Base-by-base conservation (phyloP, 2,797 vertebrate genomes). In the Gobio occitaniae region DNA sequence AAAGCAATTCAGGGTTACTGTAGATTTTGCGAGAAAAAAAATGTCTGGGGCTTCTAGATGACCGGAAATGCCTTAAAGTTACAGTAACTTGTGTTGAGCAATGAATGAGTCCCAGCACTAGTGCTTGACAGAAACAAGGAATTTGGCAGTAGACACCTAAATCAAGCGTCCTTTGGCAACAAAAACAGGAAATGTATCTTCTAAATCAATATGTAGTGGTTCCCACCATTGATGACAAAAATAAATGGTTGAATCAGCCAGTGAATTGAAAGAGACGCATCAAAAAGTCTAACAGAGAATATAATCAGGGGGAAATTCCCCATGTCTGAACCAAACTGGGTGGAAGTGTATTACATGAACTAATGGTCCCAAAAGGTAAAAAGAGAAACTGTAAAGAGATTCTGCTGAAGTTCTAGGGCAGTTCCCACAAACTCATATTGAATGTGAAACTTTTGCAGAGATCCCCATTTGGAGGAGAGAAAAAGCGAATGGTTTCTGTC, bases 51-150 rank as follows among this genome's bases (percentile, higher is more conserved):
- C n/a, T 78, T 47, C 17, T 7, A 78, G 25, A 84, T 75, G 80
- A 75, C 87, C 78, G 87, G 85, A 87, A 89, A 88, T 88, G 74
- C 78, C 83, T 87, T 86, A 85, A 89, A 69, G 75, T 68, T 36
- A 52, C 84, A 82, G 71, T 63, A 61, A 54, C 12, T 48, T 72
- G 56, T 38, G 44, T 38, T 44, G 54, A 56, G 21, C 52, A 81
- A n/a, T 70, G 52, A 80, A 84, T 77, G 44, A 74, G 50, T 50
- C 56, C 15, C 56, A 44, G 56, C 25, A 38, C 70, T 61, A 52
- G 71, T 25, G 72, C 36, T 63, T 36, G 44, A 48, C 19, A 29
- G 36, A 85, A 71, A 63, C 10, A 9, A 32, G 54, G 52, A 41
- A n/a, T 74, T 76, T 47, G 76, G 41, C 47, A 76, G 61, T 25